Base-by-base conservation (phyloP, 2,888 invertebrate species). In the Hydropsyche betteni region DNA sequence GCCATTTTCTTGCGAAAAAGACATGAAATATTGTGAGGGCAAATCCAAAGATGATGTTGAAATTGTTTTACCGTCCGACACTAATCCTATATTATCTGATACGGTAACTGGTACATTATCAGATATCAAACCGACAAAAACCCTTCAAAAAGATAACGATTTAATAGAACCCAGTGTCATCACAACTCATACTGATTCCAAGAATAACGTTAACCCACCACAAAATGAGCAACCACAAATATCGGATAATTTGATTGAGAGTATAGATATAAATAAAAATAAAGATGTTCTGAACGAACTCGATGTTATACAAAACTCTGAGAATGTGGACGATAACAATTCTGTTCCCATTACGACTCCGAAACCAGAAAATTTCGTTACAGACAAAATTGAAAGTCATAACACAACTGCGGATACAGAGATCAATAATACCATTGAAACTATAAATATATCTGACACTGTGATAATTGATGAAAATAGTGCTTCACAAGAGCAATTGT, bases 101-200 rank as follows among this genome's bases (percentile, higher is more conserved):
- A 24, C 71, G 4, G 24, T 61, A 36, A 69, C 55, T 44, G 75
- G 72, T 5, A 38, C 53, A 12, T 58, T 78, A 53, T 38, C 81
- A 34, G 82, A 84, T 77, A 85, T 86, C 16, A 83, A 85, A 80
- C 86, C 86, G 0, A 86, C 86, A 0, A 86, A 84, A 81, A 83
- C 84, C 12, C 77, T 83, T 24, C 80, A 80, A 10, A 80, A 81
- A 14, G 82, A 83, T 24, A 80, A 80, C 70, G 79, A 80, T 74
- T 75, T 80, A 8, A 80, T 81, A 68, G 80, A 81, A 33, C 78
- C 81, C 34, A 75, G 75, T 44, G 78, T 77, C 64, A 73, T 74
- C 24, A 64, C 76, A 12, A 68, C 70, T 6, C 64, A 70, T 55
- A 51, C 72, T 1, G 36, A 38, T 50, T 24, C 61, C 5, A 68